Conservation (phyloP, 2,113 vertebrate species). For the Rhinolophus sinicus region DNA sequence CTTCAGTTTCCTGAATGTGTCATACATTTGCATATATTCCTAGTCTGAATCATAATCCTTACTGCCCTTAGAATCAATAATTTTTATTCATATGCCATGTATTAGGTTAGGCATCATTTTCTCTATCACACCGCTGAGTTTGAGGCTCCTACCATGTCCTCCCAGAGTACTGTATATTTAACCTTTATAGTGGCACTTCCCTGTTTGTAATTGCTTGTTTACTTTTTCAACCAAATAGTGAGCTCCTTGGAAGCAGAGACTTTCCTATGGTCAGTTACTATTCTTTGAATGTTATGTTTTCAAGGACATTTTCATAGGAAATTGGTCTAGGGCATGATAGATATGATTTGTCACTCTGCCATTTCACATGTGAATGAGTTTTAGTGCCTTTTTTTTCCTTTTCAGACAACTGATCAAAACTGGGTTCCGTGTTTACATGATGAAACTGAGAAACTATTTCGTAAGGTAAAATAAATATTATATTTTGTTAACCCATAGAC, state of each 20-base stretch:
- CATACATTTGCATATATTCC: background rate
- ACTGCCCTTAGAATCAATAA: background rate
- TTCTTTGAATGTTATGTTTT: conserved; percentile 25
- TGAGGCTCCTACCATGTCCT: background rate
- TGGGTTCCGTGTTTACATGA: conserved; percentile 96
- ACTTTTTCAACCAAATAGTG: background rate
- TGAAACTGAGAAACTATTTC: conserved; percentile 94
- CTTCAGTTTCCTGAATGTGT: background rate
- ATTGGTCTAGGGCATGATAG: background rate
- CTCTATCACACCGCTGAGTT: background rate
- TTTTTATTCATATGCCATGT: background rate
- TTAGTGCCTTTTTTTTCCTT: conserved; percentile 38
- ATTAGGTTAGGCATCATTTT: background rate
- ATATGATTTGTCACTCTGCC: background rate
- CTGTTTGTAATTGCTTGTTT: background rate
- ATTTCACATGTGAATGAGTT: conserved; percentile 25
- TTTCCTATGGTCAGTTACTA: conserved; percentile 31
- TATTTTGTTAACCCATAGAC: background rate
- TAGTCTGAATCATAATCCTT: background rate
- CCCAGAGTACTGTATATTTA: background rate
- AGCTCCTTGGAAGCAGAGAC: background rate
- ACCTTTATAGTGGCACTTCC: background rate
- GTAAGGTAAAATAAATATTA: conserved; percentile 89
- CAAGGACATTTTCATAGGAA: conserved; percentile 28
- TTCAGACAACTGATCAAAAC: conserved; percentile 94